Base-by-base conservation (phyloP, 2,113 vertebrate genomes). In the Ceuthmochares aereus region DNA sequence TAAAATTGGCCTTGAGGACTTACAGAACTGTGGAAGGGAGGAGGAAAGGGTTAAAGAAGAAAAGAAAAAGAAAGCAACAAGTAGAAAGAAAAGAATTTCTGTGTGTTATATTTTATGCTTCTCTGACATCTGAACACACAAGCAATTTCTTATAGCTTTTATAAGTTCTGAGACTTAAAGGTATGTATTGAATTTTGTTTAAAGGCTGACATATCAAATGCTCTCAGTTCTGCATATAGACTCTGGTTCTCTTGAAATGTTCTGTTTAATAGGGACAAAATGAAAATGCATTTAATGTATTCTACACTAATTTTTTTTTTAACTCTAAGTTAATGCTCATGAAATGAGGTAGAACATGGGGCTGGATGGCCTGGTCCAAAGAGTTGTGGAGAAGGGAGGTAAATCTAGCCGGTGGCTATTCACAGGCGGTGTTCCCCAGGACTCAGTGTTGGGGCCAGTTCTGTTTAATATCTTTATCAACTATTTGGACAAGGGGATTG, bases 1-100 rank as follows among this genome's bases (percentile, higher is more conserved):
- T 14, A 13, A 8, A 14, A 6, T 42, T 3, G 6, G 7, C 29
- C 14, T 58, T 15, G 3, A 8, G 17, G 26, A 19, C 26, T 62
- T 16, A 5, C 0, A 19, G 55, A 51, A 26, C 6, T 17, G 12
- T 3, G 19, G 5, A 29, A 22, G 18, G 14, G 3, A 37, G n/a
- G 4, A 47, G 16, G 49, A 8, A 62, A 19, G 4, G 25, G 17
- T 10, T 49, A 49, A 20, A 14, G 6, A 25, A 30, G 22, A 13
- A 68, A 20, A 7, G 4, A 12, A 21, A 43, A 16, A 20, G 4
- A 52, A n/a, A 30, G 23, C 4, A 54, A 20, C 14, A 40, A 26
- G 32, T 2, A 47, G 21, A 0, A 6, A 29, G n/a, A 26, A 21
- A 17, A 15, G 12, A 26, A 36, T 49, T 19, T 77, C 14, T 47